Conservation (phyloP, 1,140 invertebrate genomes). For the Temnothorax curvispinosus region DNA sequence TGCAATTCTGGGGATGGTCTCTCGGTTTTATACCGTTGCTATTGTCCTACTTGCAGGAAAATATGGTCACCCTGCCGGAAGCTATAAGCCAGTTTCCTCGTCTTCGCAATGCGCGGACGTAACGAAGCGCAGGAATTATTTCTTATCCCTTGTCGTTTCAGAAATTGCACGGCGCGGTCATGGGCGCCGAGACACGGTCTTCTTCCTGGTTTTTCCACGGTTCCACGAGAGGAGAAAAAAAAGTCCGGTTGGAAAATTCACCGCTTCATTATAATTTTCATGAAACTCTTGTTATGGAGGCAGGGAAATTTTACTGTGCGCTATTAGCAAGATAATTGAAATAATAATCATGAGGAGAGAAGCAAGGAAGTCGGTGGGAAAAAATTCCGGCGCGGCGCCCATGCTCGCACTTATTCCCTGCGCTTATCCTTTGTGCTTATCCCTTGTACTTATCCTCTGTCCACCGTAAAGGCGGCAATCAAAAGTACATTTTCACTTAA, state of each 20-base stretch:
- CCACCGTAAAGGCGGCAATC: conserved; percentile 38
- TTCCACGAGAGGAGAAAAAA: background rate
- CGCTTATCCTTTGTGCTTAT: conserved; percentile 33
- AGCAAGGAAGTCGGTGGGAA: background rate
- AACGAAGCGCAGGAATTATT: conserved; percentile 60
- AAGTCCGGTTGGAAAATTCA: conserved; percentile 12
- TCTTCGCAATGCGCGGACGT: conserved; percentile 42
- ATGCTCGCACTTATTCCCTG: conserved; percentile 15
- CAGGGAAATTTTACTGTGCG: conserved; percentile 22
- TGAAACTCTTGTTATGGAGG: conserved; percentile 16
- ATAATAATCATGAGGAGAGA: conserved; percentile 40
- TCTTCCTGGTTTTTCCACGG: background rate
- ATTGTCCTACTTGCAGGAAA: conserved; percentile 32
- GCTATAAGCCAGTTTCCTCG: conserved; percentile 53
- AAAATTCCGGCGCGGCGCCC: conserved; percentile 41
- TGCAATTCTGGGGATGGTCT: background rate
- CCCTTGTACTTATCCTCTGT: conserved; percentile 40
- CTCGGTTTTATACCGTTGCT: conserved; percentile 27
- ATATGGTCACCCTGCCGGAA: conserved; percentile 42
- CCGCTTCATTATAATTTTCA: conserved; percentile 50
- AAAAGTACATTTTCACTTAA: conserved; percentile 59
- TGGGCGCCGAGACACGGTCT: conserved; percentile 13
- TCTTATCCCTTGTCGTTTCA: conserved; percentile 57
- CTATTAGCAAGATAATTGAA: conserved; percentile 53
- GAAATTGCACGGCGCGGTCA: conserved; percentile 50